Base-by-base conservation (phyloP, 2,888 invertebrate species). In the Aphidoletes aphidimyza region DNA sequence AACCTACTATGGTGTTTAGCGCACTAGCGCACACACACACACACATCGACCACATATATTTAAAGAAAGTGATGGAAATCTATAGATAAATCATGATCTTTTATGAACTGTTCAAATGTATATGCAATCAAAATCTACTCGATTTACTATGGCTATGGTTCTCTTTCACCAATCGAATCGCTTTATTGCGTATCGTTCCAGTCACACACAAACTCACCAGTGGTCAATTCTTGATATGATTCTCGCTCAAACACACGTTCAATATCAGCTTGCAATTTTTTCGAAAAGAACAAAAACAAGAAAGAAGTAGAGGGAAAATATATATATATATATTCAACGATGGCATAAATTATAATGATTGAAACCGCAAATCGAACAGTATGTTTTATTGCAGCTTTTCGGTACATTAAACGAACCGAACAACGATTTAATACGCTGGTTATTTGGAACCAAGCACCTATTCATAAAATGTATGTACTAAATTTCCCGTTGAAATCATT, bases 301-400 rank as follows among this genome's bases (percentile, higher is more conserved):
- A 47, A 11, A 11, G 17, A 47, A 19, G 17, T 14, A 6, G 42
- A 42, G 14, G 6, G 8, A 42, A 14, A 42, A 6, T 42, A 42
- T 14, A 42, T 42, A 42, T 42, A n/a, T 42, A 42, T 42, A 9
- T 17, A 11, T 2, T 11, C 26, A 30, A 69, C 30, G 30, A 69
- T 8, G 54, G 8, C 11, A 69, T 69, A 69, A 69, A 69, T 69
- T 30, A 69, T 69, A 30, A 69, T 69, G 69, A 69, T 69, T 69
- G 30, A 69, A 69, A 69, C 69, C 69, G 69, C 34, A 69, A 69
- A 69, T 30, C 69, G 69, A 69, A 69, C 69, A 69, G 69, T 69
- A 30, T 14, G 30, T 69, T 69, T 30, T 30, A 69, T 30, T 30
- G 30, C 30, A 69, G 2, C 9, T 69, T 69, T 69, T 69, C 69